Conservation (phyloP, 2,888 invertebrate species). For the Pachydiplax longipennis region DNA sequence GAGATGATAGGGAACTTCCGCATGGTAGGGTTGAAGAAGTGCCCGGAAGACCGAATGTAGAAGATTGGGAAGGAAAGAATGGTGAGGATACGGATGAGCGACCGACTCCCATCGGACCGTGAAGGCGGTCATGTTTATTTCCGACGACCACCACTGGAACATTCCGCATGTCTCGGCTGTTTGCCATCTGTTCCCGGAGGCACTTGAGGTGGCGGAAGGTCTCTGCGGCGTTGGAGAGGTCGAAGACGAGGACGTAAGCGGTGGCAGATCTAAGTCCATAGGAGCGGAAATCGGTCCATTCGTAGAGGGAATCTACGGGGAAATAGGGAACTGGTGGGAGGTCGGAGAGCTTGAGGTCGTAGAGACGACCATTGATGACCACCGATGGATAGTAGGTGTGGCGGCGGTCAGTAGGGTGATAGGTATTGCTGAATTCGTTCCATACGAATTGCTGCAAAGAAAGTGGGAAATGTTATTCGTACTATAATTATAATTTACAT, state of each 20-base stretch:
- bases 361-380: constrained; percentile 83
- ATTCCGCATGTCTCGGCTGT: constrained; percentile 87
- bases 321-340: constrained; percentile 87
- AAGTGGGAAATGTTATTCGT: constrained; percentile 48
- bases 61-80: not conserved
- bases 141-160: constrained; percentile 90
- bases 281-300: constrained; percentile 86
- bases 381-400: constrained; percentile 84
- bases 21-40: not conserved
- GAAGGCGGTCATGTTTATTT: constrained; percentile 81
- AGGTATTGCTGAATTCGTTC: constrained; percentile 83
- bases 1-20: not conserved
- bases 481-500: not conserved
- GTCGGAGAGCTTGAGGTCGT: constrained; percentile 86
- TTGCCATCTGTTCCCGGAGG: constrained; percentile 91
- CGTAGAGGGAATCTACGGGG: constrained; percentile 91
- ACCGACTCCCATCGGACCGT: not conserved
- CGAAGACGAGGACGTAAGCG: constrained; percentile 93
- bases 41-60: not conserved
- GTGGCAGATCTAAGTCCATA: constrained; percentile 85
- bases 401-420: constrained; percentile 76
- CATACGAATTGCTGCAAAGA: constrained; percentile 79
- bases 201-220: constrained; percentile 90
- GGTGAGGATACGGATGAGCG: not conserved
- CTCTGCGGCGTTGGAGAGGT: constrained; percentile 84